phyloP scores from a whole-genome alignment of 2,797 vertebrate species.

The Sebastes ruberrimus region DNA sequence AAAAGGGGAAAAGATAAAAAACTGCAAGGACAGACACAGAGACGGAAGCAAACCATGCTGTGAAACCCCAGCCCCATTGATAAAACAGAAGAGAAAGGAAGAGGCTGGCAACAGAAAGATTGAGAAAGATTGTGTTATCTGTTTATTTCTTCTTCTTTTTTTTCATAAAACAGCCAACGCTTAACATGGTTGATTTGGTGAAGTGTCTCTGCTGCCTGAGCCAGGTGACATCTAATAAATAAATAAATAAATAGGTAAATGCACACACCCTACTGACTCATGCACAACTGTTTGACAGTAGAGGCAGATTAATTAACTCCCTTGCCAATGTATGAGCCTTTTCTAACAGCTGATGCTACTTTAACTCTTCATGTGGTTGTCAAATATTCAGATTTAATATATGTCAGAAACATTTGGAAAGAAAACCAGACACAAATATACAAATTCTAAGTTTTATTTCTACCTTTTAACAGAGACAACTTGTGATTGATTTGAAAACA shows the following conservation, averaged over 20 bases:
- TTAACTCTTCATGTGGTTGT: neutral
- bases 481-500: constrained; percentile 76
- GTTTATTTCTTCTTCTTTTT: neutral
- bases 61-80: neutral
- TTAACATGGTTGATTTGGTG: neutral
- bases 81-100: neutral
- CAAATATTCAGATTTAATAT: neutral
- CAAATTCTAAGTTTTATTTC: constrained; percentile 80
- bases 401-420: neutral
- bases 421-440: constrained; percentile 67
- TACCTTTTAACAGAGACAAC: constrained; percentile 80
- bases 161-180: neutral
- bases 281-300: constrained; percentile 8
- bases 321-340: neutral
- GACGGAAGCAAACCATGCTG: neutral
- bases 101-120: neutral
- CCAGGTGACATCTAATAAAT: neutral
- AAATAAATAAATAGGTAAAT: neutral
- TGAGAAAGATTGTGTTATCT: neutral
- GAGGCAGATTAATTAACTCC: neutral
- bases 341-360: neutral
- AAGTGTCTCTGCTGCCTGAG: neutral
- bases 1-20: neutral
- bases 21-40: neutral
- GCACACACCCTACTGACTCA: constrained; percentile 20